Evolutionary conservation across 1,140 invertebrate genomes (phyloP).

Genomic region (Chymomyza costata): DNA sequence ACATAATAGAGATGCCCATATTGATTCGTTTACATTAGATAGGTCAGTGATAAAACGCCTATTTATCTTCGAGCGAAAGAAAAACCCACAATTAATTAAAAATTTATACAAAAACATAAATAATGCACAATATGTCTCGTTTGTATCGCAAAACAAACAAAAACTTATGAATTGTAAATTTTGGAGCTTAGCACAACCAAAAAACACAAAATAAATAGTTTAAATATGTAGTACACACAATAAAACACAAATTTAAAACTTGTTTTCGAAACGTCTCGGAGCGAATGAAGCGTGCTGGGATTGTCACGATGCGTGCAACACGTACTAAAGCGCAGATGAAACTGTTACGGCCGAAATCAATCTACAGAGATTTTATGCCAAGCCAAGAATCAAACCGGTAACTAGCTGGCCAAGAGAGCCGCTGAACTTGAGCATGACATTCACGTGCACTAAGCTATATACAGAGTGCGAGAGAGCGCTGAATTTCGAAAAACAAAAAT

Average conservation of each 20-base stretch:
- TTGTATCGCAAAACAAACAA: conserved; percentile 13
- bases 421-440: conserved; percentile 59
- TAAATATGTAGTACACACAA: conserved; percentile 42
- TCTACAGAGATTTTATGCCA: conserved; percentile 56
- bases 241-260: conserved; percentile 45
- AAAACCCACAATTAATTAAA: too few species aligned
- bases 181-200: conserved; percentile 19
- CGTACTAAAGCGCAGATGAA: conserved; percentile 57
- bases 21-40: too few species aligned
- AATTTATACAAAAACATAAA: background rate
- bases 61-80: too few species aligned
- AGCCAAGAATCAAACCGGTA: conserved; percentile 57
- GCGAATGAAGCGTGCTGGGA: conserved; percentile 5
- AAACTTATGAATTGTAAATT: conserved; percentile 49
- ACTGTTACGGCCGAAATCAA: conserved; percentile 64
- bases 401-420: conserved; percentile 25
- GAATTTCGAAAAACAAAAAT: conserved; percentile 1
- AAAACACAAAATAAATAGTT: conserved; percentile 36
- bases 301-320: conserved; percentile 42
- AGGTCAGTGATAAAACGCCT: too few species aligned
- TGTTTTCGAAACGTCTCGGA: conserved; percentile 37
- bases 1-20: too few species aligned
- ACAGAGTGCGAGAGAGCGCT: background rate
- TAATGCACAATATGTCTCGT: too few species aligned
- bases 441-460: conserved; percentile 32